phyloP scores from a whole-genome alignment of 2,113 vertebrate species.

The Felis catus region DNA sequence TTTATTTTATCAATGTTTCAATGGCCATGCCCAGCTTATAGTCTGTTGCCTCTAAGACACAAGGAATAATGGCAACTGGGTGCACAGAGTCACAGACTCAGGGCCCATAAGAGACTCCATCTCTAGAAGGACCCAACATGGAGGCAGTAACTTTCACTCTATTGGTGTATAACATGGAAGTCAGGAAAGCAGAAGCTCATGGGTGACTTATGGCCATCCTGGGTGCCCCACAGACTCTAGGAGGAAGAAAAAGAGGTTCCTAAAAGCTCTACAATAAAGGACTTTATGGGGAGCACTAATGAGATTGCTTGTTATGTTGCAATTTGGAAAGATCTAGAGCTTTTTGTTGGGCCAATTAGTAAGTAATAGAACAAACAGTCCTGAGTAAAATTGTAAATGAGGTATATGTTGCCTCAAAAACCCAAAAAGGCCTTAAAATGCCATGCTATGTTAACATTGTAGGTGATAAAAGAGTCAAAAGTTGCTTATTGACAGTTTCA shows the following conservation, averaged over 20 bases:
- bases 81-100: not conserved
- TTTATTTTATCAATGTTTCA: not conserved
- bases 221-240: not conserved
- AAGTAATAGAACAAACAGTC: not conserved
- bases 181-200: not conserved
- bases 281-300: not conserved
- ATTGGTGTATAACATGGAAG: too few species aligned
- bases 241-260: not conserved
- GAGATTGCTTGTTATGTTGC: not conserved
- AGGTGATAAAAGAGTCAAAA: not conserved
- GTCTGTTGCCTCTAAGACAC: not conserved
- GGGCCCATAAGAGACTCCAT: too few species aligned
- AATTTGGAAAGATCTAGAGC: not conserved
- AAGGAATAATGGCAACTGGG: not conserved
- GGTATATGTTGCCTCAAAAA: not conserved
- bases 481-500: not conserved
- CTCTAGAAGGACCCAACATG: not conserved
- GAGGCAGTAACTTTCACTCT: not conserved
- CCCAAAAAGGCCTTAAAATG: not conserved
- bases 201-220: not conserved
- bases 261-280: not conserved
- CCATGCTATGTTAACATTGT: not conserved
- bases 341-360: not conserved
- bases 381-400: not conserved
- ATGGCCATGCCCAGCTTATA: not conserved